These are phyloP conservation scores for Hapalemur alaotrensis DNA, from an alignment of 2,797 vertebrate species.

Conservation along the genomic window DNA sequence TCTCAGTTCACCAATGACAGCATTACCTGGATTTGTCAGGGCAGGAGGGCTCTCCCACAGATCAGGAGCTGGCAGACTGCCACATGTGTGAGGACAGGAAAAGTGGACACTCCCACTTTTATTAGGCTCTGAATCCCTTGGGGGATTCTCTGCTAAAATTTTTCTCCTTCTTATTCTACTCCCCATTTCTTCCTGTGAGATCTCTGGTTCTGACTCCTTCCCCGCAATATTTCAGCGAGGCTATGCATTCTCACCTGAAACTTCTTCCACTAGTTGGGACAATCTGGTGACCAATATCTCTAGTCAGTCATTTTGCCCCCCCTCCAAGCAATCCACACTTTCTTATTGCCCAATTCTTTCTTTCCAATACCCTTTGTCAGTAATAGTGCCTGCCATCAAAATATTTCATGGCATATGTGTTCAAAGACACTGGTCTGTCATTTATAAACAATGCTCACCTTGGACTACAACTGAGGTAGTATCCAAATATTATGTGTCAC, in stretches of 20 bases:
- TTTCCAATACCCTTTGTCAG: not conserved
- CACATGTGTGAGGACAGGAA: not conserved
- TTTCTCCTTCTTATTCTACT: not conserved
- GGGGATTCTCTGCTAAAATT: not conserved
- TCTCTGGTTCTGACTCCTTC: not conserved
- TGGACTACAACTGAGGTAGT: not conserved
- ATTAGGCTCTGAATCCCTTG: not conserved
- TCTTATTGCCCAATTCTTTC: not conserved
- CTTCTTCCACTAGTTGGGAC: not conserved
- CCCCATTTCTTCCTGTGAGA: not conserved
- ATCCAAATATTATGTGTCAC: not conserved
- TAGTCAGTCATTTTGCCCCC: not conserved
- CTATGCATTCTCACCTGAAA: not conserved
- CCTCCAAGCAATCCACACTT: fast-evolving
- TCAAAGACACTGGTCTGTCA: not conserved
- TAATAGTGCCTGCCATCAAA: not conserved
- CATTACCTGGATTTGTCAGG: not conserved
- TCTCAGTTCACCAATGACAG: not conserved
- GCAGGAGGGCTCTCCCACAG: not conserved
- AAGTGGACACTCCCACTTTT: not conserved
- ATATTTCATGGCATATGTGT: not conserved
- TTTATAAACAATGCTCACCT: not conserved
- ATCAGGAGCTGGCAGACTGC: not conserved
- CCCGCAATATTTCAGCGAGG: not conserved
- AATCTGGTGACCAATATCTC: not conserved